Conservation (phyloP, 2,113 vertebrate species). For the Ctenodactylus gundi region DNA sequence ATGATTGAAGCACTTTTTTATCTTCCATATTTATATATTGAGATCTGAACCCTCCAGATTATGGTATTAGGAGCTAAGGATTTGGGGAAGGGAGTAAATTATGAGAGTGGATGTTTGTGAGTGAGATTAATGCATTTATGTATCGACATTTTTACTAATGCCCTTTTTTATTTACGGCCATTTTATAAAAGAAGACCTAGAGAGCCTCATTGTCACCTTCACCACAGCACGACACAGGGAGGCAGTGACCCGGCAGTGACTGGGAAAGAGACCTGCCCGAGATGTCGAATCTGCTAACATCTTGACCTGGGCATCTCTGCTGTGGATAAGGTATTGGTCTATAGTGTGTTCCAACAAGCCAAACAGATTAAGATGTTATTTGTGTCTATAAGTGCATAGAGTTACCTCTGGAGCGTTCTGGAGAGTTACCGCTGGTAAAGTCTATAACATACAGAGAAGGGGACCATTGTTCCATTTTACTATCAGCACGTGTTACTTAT, state of each 20-base stretch:
- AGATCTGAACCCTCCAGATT: neutral
- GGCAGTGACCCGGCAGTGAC: neutral
- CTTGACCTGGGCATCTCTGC: neutral
- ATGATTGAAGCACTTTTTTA: neutral
- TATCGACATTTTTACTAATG: neutral
- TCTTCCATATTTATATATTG: neutral
- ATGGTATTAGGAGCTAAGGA: neutral
- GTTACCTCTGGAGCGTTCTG: neutral
- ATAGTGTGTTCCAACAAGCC: neutral
- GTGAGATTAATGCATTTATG: neutral
- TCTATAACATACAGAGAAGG: neutral
- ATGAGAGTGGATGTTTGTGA: neutral
- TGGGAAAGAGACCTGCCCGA: neutral
- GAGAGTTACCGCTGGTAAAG: neutral
- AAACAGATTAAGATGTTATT: neutral
- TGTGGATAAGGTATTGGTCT: neutral
- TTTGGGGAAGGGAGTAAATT: neutral
- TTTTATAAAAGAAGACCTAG: neutral
- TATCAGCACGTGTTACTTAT: neutral
- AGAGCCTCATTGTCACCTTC: neutral
- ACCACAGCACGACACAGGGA: too few species aligned
- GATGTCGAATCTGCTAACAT: too few species aligned
- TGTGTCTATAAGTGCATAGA: neutral
- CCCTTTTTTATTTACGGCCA: neutral
- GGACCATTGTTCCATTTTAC: neutral